Conservation (phyloP, 2,797 vertebrate genomes). For the Anguilla pacifica region DNA sequence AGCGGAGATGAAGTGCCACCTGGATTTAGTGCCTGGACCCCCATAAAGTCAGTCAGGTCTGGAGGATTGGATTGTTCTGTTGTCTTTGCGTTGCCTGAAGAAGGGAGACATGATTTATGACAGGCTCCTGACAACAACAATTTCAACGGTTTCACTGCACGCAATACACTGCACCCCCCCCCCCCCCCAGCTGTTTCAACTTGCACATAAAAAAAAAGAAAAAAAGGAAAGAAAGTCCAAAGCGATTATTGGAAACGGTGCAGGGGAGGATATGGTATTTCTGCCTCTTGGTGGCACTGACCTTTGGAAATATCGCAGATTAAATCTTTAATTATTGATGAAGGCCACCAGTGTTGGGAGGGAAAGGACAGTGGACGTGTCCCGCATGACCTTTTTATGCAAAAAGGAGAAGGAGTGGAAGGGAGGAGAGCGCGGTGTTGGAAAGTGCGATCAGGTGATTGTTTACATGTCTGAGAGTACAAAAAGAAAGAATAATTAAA, state of each 20-base stretch:
- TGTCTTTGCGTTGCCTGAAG: constrained; percentile 46
- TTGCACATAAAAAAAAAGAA: constrained; percentile 44
- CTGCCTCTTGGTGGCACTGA: constrained; percentile 83
- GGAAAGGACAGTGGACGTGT: constrained; percentile 66
- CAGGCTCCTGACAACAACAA: constrained; percentile 43
- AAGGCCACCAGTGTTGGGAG: constrained; percentile 70
- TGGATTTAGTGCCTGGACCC: background rate
- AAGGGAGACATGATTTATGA: constrained; percentile 62
- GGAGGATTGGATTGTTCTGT: constrained; percentile 23
- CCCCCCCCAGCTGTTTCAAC: constrained; percentile 21
- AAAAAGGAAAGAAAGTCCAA: constrained; percentile 32
- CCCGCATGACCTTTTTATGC: constrained; percentile 69
- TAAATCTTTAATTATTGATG: constrained; percentile 96
- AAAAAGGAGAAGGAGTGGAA: constrained; percentile 19
- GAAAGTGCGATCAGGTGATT: constrained; percentile 13
- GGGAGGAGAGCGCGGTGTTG: too few species aligned
- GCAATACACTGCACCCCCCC: background rate
- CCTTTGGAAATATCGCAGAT: constrained; percentile 92
- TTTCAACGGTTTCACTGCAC: constrained; percentile 43
- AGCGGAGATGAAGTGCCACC: background rate
- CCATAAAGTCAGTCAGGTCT: constrained; percentile 13
- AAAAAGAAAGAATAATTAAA: background rate
- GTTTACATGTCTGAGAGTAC: constrained; percentile 5
- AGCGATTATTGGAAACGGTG: constrained; percentile 55
- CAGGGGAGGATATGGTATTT: constrained; percentile 65